Evolutionary conservation across 2,888 invertebrate species (phyloP).

Genomic region (Synergus itoensis): DNA sequence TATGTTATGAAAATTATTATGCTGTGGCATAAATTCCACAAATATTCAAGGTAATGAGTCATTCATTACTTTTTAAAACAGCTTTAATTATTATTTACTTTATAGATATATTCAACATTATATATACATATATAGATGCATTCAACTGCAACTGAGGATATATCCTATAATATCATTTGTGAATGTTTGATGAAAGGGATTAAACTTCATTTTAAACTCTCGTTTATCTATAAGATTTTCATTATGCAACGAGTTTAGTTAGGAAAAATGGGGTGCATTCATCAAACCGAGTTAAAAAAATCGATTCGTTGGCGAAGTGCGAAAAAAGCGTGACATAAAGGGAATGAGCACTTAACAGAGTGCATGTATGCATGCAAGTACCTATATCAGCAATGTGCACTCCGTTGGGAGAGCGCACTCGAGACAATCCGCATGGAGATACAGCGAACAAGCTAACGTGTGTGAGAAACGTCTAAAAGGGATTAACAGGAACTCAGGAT

Average conservation of each 20-base stretch:
- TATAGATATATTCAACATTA: no score
- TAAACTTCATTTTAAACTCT: not conserved
- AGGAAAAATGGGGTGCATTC: not conserved
- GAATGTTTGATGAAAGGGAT: no score
- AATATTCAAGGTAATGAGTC: not conserved
- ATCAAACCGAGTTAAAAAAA: constrained; percentile 6
- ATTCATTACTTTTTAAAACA: not conserved
- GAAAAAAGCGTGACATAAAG: constrained; percentile 32
- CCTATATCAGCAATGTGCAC: constrained; percentile 32
- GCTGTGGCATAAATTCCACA: not conserved
- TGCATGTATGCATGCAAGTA: not conserved
- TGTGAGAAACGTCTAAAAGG: constrained; percentile 10
- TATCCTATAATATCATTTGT: no score
- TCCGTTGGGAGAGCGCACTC: constrained; percentile 17
- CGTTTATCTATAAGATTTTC: not conserved
- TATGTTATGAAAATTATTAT: not conserved
- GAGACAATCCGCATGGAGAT: constrained; percentile 10
- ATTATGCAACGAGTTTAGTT: not conserved
- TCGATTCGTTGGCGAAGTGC: constrained; percentile 22
- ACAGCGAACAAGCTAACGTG: not conserved
- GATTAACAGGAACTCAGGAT: constrained; percentile 3
- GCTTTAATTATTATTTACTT: no score
- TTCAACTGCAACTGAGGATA: no score
- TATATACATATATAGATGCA: no score
- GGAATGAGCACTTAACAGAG: constrained; percentile 32